Conservation (phyloP, 1,140 invertebrate genomes). For the Meloidogyne floridensis region DNA sequence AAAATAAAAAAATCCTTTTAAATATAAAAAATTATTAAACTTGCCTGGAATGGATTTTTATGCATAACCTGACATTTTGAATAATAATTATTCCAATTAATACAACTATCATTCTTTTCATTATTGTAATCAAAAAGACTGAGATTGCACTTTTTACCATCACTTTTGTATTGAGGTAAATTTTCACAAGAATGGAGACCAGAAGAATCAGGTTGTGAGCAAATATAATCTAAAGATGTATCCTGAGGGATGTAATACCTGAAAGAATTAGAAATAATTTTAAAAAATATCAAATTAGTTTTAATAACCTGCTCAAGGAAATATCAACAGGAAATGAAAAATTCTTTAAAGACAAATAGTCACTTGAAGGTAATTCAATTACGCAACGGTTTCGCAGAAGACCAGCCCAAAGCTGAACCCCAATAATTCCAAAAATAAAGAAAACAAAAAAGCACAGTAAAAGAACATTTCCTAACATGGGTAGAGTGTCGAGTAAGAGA, state of each 20-base stretch:
- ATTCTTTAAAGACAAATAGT: conserved; percentile 50
- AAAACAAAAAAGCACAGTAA: conserved; percentile 99
- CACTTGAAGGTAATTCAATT: conserved; percentile 57
- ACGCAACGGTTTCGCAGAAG: conserved; percentile 70
- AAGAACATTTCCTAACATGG: conserved; percentile 94
- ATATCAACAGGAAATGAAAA: conserved; percentile 48
- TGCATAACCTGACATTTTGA: conserved; percentile 85
- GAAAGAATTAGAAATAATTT: conserved; percentile 29
- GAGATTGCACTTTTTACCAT: conserved; percentile 71
- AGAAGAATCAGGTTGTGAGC: conserved; percentile 85
- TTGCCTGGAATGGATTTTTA: conserved; percentile 84
- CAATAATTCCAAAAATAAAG: conserved; percentile 99
- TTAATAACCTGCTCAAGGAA: conserved; percentile 55
- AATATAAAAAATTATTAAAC: neutral
- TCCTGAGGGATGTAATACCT: conserved; percentile 69
- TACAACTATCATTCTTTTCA: conserved; percentile 71
- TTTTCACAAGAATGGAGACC: conserved; percentile 90
- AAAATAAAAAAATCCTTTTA: neutral
- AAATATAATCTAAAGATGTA: conserved; percentile 94
- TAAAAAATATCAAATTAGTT: neutral
- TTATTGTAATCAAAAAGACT: conserved; percentile 59
- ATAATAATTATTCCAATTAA: conserved; percentile 99
- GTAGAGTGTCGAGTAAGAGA: conserved; percentile 92
- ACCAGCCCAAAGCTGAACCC: conserved; percentile 97
- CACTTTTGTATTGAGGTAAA: conserved; percentile 79